phyloP scores from a whole-genome alignment of 2,113 vertebrate genomes.

The Accipiter virgatus region DNA sequence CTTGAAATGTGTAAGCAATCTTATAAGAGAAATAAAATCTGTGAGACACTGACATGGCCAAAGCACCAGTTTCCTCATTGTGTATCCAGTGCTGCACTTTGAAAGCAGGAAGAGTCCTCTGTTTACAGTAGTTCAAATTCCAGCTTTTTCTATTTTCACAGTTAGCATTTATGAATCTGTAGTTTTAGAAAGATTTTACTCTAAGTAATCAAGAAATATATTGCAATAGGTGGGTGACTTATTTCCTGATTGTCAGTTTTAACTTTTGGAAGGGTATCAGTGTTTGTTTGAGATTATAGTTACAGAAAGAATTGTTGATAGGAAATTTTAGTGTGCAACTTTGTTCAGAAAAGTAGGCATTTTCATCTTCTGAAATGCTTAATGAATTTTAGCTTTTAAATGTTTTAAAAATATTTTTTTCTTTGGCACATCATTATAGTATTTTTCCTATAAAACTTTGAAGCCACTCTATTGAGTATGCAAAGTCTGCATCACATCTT shows the following conservation, averaged over 20 bases:
- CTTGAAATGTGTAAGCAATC: neutral
- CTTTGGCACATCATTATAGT: slow-evolving; percentile 11
- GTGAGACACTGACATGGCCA: neutral
- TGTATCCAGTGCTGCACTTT: rapidly evolving
- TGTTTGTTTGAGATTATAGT: neutral
- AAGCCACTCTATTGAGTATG: slow-evolving; percentile 19
- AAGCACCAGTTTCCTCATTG: rapidly evolving
- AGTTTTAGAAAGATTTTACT: neutral
- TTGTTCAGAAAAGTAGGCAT: neutral
- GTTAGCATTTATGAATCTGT: neutral
- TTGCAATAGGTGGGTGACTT: neutral
- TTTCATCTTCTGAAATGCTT: slow-evolving; percentile 1
- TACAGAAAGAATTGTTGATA: neutral
- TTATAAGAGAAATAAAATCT: neutral
- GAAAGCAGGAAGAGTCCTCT: neutral
- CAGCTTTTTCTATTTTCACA: neutral
- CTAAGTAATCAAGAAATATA: neutral
- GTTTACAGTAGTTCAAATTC: neutral
- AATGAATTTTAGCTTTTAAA: slow-evolving; percentile 30
- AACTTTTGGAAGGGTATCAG: neutral
- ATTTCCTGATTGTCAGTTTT: neutral
- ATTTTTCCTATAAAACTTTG: slow-evolving; percentile 27
- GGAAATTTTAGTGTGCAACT: neutral
- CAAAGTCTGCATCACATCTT: slow-evolving; percentile 26
- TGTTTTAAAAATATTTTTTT: slow-evolving; percentile 4